A percentile compares a stretch with the other conserved stretches of the same genome.
Conservation (phyloP, 2,113 vertebrate species). For the Larimichthys crocea region DNA sequence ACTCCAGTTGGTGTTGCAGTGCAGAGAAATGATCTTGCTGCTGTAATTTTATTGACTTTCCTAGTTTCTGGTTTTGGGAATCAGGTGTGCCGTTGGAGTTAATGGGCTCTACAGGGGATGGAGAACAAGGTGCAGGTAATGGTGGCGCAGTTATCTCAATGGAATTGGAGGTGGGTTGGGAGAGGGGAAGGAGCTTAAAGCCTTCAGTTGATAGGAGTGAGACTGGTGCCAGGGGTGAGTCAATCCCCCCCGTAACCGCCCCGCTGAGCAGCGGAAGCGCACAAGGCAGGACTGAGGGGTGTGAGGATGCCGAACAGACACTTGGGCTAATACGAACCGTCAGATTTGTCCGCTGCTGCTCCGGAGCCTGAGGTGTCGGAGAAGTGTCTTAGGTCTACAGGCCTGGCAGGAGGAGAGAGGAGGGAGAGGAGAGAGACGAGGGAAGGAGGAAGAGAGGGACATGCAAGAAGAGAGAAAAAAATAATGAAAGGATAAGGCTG, state of each 20-base stretch:
- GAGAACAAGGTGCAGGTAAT: slow-evolving; percentile 35
- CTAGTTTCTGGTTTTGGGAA: slow-evolving; percentile 13
- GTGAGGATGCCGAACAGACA: slow-evolving; percentile 75
- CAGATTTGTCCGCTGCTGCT: slow-evolving; percentile 74
- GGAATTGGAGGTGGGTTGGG: slow-evolving; percentile 22
- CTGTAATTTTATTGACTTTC: slow-evolving; percentile 17
- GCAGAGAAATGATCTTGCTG: background rate
- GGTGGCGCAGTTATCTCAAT: slow-evolving; percentile 48
- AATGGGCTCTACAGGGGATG: slow-evolving; percentile 59
- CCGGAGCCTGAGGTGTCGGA: slow-evolving; percentile 70
- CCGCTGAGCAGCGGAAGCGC: slow-evolving; percentile 73
- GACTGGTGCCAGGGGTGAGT: slow-evolving; percentile 58
- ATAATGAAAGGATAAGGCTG: background rate
- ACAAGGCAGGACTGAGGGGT: slow-evolving; percentile 63
- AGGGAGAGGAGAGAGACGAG: background rate
- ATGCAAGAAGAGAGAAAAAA: background rate
- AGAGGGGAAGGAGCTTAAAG: slow-evolving; percentile 33
- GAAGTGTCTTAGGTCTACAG: slow-evolving; percentile 75
- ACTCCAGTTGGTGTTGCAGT: slow-evolving; percentile 8
- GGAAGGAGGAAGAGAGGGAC: background rate
- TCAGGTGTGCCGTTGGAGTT: slow-evolving; percentile 50
- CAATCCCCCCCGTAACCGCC: slow-evolving; percentile 30
- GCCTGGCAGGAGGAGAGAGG: slow-evolving; percentile 23
- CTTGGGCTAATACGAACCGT: slow-evolving; percentile 80
- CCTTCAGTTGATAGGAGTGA: slow-evolving; percentile 47